A percentile compares a stretch with the other conserved stretches of the same genome.
These are phyloP conservation scores for Hofmannophila pseudospretella DNA, from an alignment of 2,888 invertebrate species.

Conservation along the genomic window DNA sequence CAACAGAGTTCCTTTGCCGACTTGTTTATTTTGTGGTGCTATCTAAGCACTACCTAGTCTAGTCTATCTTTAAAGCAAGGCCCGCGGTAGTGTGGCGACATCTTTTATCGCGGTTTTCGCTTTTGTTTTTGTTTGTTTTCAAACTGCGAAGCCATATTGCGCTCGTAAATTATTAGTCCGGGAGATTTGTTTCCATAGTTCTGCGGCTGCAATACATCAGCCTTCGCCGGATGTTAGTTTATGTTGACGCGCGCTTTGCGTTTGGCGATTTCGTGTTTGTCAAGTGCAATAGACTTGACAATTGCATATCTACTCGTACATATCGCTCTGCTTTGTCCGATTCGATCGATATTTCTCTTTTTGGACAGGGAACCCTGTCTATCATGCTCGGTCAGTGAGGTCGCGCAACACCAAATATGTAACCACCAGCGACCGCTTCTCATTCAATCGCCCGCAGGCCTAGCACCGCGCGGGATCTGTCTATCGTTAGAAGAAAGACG, in stretches of 20 bases:
- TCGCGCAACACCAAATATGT: no score
- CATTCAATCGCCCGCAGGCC: no score
- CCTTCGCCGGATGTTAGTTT: slow-evolving; percentile 70
- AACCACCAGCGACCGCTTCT: no score
- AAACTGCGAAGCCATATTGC: slow-evolving; percentile 65
- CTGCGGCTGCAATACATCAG: slow-evolving; percentile 72
- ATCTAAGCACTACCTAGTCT: slow-evolving; percentile 50
- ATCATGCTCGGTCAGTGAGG: no score
- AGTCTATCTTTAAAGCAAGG: slow-evolving; percentile 61
- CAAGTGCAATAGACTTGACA: slow-evolving; percentile 40
- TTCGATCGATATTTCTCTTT: neutral
- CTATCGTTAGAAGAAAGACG: no score
- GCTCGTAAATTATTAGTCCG: slow-evolving; percentile 68
- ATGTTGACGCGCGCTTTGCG: slow-evolving; percentile 66
- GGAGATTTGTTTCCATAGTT: slow-evolving; percentile 75
- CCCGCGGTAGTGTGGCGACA: slow-evolving; percentile 57
- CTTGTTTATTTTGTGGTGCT: slow-evolving; percentile 43
- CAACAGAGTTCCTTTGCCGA: slow-evolving; percentile 38
- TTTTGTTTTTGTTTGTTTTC: slow-evolving; percentile 63
- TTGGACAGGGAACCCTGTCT: no score
- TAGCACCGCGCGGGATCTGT: no score
- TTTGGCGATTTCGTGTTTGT: slow-evolving; percentile 60
- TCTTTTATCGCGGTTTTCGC: slow-evolving; percentile 65
- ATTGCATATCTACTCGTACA: slow-evolving; percentile 21
- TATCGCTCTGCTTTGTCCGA: neutral